These are phyloP conservation scores for Chelonus insularis DNA, from an alignment of 1,140 invertebrate species.

Conservation along the genomic window DNA sequence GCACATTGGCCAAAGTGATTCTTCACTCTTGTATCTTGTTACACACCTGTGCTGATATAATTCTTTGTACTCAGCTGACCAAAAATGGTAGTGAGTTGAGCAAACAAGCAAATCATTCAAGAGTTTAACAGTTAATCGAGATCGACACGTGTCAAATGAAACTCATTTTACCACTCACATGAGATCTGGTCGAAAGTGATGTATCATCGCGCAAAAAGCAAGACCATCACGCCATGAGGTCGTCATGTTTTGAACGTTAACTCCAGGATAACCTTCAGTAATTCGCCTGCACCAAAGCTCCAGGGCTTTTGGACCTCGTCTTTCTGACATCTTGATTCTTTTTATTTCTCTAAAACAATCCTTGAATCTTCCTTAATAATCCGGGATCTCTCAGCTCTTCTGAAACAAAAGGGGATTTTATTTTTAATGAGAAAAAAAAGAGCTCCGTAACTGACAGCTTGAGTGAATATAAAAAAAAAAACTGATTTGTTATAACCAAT, in stretches of 20 bases:
- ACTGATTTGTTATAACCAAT: too few species aligned
- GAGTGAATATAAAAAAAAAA: too few species aligned
- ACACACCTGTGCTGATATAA: background rate
- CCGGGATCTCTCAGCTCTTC: too few species aligned
- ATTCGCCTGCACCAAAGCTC: slow-evolving; percentile 87
- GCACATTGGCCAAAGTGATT: background rate
- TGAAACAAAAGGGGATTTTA: too few species aligned
- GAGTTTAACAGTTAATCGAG: background rate
- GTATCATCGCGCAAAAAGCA: slow-evolving; percentile 95
- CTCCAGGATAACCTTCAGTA: slow-evolving; percentile 85
- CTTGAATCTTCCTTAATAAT: background rate
- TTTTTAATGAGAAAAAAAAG: too few species aligned
- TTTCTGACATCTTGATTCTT: slow-evolving; percentile 68
- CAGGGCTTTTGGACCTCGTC: slow-evolving; percentile 82
- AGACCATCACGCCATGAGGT: slow-evolving; percentile 92
- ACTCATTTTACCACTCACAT: slow-evolving; percentile 69
- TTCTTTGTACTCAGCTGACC: background rate
- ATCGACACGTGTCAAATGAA: background rate
- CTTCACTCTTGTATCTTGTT: background rate
- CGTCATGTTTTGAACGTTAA: slow-evolving; percentile 89
- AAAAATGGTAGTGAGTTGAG: background rate
- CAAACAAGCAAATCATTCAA: background rate
- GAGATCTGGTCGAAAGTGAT: slow-evolving; percentile 92
- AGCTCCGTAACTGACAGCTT: too few species aligned
- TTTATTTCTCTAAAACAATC: background rate